Evolutionary conservation across 2,888 invertebrate genomes (phyloP), one percentile per base, ranked within the genome.

Genomic region (Sericinus montela): DNA sequence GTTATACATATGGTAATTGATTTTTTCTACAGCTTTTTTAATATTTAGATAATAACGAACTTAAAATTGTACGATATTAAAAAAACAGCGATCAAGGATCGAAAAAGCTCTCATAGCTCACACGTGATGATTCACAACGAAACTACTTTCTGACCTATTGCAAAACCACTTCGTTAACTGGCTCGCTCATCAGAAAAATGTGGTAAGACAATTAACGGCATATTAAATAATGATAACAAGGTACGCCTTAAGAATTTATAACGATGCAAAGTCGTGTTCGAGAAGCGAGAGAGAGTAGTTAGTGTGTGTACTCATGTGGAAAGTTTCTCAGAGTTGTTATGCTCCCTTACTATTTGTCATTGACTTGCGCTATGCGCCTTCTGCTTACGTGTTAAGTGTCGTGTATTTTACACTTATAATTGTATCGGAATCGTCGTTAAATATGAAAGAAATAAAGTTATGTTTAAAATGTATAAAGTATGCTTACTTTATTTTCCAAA

Each of bases 261-360:
- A 58, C 60, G 53, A 61, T 23, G 42, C 38, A 48, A 38, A 57
- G 55, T 58, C 34, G 43, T 25, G 39, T 43, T 38, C 39, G 56
- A 45, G 55, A 60, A 60, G 58, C 66, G 63, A 62, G 48, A 56
- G 59, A 59, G 55, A 19, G 44, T 75, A 69, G 74, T 75, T 76
- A 73, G 73, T 58, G 60, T 47, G 65, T 58, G 62, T 59, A 58
- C 49, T 71, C 68, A 66, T 54, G 68, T 58, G 64, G 54, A 54
- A 64, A 56, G 59, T 58, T 51, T 54, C 29, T 52, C 51, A 57
- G 25, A 57, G 58, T 60, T 63, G 67, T 58, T 63, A 61, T 63
- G 62, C 56, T 52, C 36, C 52, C 40, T 28, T 62, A 64, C 63
- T 58, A 55, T 15, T 38, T 39, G 47, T 56, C 59, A 34, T 30